Percentiles rank a stretch among this genome's conserved stretches.
These are phyloP conservation scores for Candidula unifasciata DNA, from an alignment of 2,888 invertebrate genomes.

Conservation along the genomic window DNA sequence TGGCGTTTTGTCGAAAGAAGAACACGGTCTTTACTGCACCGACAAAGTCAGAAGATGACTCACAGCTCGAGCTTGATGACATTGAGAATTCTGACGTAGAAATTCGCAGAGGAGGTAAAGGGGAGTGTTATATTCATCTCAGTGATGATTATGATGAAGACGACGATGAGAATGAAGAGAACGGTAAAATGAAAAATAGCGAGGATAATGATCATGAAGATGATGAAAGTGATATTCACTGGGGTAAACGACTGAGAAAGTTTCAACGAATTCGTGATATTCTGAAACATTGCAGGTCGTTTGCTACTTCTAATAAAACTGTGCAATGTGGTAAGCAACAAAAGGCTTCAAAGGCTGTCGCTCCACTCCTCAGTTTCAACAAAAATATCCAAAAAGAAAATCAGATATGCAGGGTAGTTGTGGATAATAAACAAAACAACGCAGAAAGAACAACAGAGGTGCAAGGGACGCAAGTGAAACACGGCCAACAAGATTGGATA, in stretches of 20 bases:
- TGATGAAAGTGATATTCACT: neutral
- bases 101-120: slow-evolving; percentile 47
- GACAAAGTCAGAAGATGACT: slow-evolving; percentile 65
- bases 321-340: neutral
- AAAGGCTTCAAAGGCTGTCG: neutral
- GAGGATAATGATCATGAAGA: neutral
- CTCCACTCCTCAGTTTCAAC: neutral
- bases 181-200: neutral
- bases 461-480: neutral
- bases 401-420: neutral
- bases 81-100: slow-evolving; percentile 66
- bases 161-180: slow-evolving; percentile 16
- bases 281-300: neutral
- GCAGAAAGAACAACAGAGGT: neutral
- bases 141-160: slow-evolving; percentile 36
- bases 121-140: slow-evolving; percentile 44
- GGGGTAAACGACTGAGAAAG: slow-evolving; percentile 7
- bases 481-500: neutral
- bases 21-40: slow-evolving; percentile 71
- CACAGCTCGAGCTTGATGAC: slow-evolving; percentile 72
- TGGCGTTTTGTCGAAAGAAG: slow-evolving; percentile 75
- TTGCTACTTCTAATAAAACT: neutral
- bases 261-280: slow-evolving; percentile 31
- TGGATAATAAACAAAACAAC: neutral
- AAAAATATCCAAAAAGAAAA: neutral